Evolutionary conservation across 23 tunicate genomes (phyloP).

Genomic region (Trididemnum nubilum): DNA sequence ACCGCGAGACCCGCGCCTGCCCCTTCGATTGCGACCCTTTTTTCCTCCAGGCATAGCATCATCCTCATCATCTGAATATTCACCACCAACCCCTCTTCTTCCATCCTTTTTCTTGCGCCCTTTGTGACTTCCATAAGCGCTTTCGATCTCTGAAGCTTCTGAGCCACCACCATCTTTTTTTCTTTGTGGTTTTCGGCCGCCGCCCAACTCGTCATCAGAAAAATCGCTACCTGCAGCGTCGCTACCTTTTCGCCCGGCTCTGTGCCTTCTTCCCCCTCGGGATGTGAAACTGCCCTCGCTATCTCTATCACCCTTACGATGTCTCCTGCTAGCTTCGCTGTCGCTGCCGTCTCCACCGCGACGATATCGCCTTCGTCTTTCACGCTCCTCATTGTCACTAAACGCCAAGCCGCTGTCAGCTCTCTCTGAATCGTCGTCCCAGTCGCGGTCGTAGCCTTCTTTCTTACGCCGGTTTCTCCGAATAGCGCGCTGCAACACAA

Average conservation of each 20-base stretch:
- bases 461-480: constrained; percentile 55
- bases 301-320: constrained; percentile 38
- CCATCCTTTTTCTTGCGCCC: constrained; percentile 42
- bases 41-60: constrained; percentile 18
- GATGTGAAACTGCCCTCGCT: constrained; percentile 60
- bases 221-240: constrained; percentile 57
- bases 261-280: constrained; percentile 39
- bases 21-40: constrained; percentile 46
- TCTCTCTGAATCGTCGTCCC: constrained; percentile 60
- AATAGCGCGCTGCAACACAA: constrained; percentile 53
- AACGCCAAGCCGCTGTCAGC: constrained; percentile 92
- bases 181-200: constrained; percentile 5
- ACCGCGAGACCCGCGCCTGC: constrained; percentile 28
- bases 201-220: constrained; percentile 30
- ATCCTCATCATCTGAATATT: constrained; percentile 49
- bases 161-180: constrained; percentile 49
- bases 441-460: constrained; percentile 32
- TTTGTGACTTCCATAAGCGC: constrained; percentile 53
- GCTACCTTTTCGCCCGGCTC: constrained; percentile 33
- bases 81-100: constrained; percentile 16
- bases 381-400: constrained; percentile 79
- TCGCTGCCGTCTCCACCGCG: constrained; percentile 49
- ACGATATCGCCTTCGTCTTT: constrained; percentile 66
- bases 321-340: constrained; percentile 41
- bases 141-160: constrained; percentile 52